These are phyloP conservation scores for Lagocephalus sceleratus DNA, from an alignment of 2,797 vertebrate species.

Conservation along the genomic window DNA sequence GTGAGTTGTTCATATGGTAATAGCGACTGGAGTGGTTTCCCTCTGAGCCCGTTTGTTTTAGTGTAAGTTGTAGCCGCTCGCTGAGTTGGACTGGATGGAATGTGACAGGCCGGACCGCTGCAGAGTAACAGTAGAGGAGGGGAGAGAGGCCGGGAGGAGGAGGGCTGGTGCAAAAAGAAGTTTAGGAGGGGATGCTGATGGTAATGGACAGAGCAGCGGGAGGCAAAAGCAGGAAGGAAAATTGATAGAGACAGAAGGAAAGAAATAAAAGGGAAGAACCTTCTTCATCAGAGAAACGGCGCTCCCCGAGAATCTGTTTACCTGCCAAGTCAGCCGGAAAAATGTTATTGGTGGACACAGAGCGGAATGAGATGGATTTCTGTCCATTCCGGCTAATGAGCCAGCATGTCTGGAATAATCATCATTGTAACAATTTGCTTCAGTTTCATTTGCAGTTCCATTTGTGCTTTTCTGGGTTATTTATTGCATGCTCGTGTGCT, in stretches of 20 bases:
- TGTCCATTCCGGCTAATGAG: constrained; percentile 60
- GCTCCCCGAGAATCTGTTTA: constrained; percentile 42
- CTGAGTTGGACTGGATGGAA: constrained; percentile 66
- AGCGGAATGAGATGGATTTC: constrained; percentile 40
- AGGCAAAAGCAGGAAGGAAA: constrained; percentile 29
- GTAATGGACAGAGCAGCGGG: constrained; percentile 28
- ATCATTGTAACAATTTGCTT: constrained; percentile 60
- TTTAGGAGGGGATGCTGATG: constrained; percentile 12
- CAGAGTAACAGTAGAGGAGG: constrained; percentile 72
- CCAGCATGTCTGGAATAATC: constrained; percentile 58
- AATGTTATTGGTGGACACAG: constrained; percentile 28
- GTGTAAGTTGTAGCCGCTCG: constrained; percentile 74
- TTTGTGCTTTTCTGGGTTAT: constrained; percentile 46
- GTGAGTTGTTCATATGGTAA: constrained; percentile 76
- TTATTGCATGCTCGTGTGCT: constrained; percentile 44
- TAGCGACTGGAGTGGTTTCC: constrained; percentile 66
- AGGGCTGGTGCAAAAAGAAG: constrained; percentile 30
- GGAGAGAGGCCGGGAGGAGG: constrained; percentile 27
- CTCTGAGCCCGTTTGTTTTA: constrained; percentile 73
- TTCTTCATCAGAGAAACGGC: constrained; percentile 36
- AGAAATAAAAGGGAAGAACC: constrained; percentile 16
- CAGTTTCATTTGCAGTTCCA: constrained; percentile 48
- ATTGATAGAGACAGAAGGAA: constrained; percentile 34
- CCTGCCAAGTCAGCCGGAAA: constrained; percentile 44
- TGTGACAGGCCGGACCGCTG: constrained; percentile 68